Evolutionary conservation across 1,140 invertebrate genomes (phyloP).

Genomic region (Temnothorax curvispinosus): DNA sequence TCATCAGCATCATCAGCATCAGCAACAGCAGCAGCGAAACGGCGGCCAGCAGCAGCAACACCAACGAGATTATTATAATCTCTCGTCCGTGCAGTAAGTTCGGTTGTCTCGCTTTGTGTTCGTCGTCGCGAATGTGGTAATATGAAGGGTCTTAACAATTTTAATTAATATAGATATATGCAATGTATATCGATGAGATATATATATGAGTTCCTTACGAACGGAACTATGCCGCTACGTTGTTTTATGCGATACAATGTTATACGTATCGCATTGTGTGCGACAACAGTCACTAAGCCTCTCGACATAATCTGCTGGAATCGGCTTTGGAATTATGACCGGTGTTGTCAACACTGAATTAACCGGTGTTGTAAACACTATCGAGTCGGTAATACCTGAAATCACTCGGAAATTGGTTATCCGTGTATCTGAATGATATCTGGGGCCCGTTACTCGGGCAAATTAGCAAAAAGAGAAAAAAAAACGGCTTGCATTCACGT

Average conservation of each 20-base stretch:
- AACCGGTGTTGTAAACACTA: no score
- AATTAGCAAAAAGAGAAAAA: neutral
- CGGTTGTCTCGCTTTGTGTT: conserved; percentile 49
- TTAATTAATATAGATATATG: neutral
- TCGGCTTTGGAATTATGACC: conserved; percentile 55
- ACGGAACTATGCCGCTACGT: neutral
- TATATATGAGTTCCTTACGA: neutral
- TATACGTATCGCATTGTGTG: neutral
- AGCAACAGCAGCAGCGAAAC: conserved; percentile 19
- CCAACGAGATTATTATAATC: conserved; percentile 79
- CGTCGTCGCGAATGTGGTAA: neutral
- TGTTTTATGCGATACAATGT: neutral
- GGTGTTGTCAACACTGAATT: neutral
- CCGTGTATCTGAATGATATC: neutral
- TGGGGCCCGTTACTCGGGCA: neutral
- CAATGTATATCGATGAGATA: neutral
- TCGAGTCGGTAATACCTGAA: neutral
- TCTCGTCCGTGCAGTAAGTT: conserved; percentile 81
- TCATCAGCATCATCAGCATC: conserved; percentile 67
- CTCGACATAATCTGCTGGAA: conserved; percentile 7
- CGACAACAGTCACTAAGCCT: neutral
- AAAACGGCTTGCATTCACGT: neutral
- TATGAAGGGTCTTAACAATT: neutral
- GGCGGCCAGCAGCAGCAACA: conserved; percentile 61
- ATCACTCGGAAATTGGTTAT: neutral